Evolutionary conservation across 2,888 invertebrate species (phyloP).

Genomic region (Myathropa florea): DNA sequence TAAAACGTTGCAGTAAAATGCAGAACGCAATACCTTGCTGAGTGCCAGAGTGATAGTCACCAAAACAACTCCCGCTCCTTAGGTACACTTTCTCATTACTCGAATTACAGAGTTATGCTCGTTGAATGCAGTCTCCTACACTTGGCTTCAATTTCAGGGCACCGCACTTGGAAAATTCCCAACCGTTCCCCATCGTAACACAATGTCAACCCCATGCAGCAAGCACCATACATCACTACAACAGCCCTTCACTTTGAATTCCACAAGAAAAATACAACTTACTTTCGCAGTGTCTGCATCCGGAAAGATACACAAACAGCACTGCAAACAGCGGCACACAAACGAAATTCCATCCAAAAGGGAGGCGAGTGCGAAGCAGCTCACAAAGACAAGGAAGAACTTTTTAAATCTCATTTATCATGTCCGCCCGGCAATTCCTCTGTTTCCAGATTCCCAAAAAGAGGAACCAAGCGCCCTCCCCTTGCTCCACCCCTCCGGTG

Average conservation of each 20-base stretch:
- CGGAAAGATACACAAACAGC: background rate
- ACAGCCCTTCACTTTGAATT: slow-evolving; percentile 7
- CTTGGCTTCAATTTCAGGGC: background rate
- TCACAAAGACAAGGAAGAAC: slow-evolving; percentile 40
- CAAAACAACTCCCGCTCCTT: background rate
- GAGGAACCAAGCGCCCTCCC: slow-evolving; percentile 49
- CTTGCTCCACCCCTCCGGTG: background rate
- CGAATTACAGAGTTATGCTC: background rate
- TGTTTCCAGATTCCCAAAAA: slow-evolving; percentile 55
- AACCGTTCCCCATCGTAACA: background rate
- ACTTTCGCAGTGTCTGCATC: background rate
- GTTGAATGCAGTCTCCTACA: background rate
- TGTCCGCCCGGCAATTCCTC: slow-evolving; percentile 44
- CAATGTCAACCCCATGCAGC: background rate
- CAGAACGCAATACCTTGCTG: too few relatives aligned
- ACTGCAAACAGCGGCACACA: background rate
- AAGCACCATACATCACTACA: background rate
- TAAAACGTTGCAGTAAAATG: too few relatives aligned
- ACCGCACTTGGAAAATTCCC: background rate
- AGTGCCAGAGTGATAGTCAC: too few relatives aligned
- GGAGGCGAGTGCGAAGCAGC: background rate
- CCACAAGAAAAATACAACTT: slow-evolving; percentile 16
- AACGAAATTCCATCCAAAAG: background rate
- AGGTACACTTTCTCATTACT: background rate
- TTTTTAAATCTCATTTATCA: slow-evolving; percentile 69